These are phyloP conservation scores for Drosophila albomicans DNA, from an alignment of 1,140 invertebrate species.

Conservation along the genomic window DNA sequence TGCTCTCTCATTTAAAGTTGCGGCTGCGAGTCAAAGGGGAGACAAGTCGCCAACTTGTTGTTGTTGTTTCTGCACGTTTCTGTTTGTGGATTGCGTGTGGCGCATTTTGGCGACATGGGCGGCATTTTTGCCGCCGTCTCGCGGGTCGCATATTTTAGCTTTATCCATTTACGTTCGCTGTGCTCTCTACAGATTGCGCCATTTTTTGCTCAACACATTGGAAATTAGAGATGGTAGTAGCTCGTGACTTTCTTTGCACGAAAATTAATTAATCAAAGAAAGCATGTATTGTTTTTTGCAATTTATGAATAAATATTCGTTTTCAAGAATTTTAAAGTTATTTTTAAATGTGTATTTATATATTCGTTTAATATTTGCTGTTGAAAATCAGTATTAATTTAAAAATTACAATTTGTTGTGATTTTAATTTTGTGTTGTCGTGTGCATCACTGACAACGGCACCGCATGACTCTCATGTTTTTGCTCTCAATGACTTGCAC, in stretches of 20 bases:
- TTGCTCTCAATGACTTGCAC: slow-evolving; percentile 81
- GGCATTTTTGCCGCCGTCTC: slow-evolving; percentile 67
- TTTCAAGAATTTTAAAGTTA: background rate
- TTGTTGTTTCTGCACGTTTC: slow-evolving; percentile 45
- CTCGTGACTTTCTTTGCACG: slow-evolving; percentile 9
- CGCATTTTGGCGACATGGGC: slow-evolving; percentile 79
- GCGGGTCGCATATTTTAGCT: slow-evolving; percentile 72
- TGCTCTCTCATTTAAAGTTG: slow-evolving; percentile 25
- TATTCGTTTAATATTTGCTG: background rate
- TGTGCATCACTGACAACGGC: slow-evolving; percentile 32
- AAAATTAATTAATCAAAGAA: background rate
- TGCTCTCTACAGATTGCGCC: slow-evolving; percentile 70
- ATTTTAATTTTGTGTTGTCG: background rate
- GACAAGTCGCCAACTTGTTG: slow-evolving; percentile 30
- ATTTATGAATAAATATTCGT: background rate
- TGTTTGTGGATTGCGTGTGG: slow-evolving; percentile 69
- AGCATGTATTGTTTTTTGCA: background rate
- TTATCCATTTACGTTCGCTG: slow-evolving; percentile 64
- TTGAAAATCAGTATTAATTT: background rate
- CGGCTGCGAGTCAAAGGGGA: slow-evolving; percentile 43
- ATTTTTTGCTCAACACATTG: slow-evolving; percentile 58
- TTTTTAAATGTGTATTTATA: background rate
- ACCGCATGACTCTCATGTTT: slow-evolving; percentile 62
- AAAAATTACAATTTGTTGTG: background rate
- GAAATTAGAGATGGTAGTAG: slow-evolving; percentile 29